Percentiles rank a stretch among this genome's conserved stretches.
phyloP scores from a whole-genome alignment of 2,113 vertebrate species.

The Thunnus thynnus region DNA sequence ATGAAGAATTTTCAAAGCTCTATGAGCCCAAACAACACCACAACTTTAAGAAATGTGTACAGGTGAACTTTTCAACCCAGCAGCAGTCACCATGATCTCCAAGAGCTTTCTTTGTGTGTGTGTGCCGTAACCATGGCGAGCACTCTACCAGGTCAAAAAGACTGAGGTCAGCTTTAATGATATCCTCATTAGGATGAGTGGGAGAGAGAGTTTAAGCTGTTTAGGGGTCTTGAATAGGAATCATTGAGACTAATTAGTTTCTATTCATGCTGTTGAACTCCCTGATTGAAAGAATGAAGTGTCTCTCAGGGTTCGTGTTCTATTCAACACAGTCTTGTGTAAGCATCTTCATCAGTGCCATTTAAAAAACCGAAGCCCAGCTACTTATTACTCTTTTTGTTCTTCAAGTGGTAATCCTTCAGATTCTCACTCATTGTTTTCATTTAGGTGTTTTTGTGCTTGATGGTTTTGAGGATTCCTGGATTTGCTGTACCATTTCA shows the following conservation, averaged over 20 bases:
- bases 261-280: conserved; percentile 26
- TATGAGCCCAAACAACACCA: not conserved
- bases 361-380: conserved; percentile 16
- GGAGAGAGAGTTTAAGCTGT: conserved; percentile 17
- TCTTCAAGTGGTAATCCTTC: conserved; percentile 26
- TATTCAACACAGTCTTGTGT: not conserved
- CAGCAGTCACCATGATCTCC: not conserved
- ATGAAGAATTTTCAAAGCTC: not conserved
- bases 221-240: conserved; percentile 22
- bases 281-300: conserved; percentile 24
- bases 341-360: conserved; percentile 27
- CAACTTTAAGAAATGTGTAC: not conserved
- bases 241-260: conserved; percentile 58
- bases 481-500: not conserved
- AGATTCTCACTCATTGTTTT: conserved; percentile 15
- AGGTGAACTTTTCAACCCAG: conserved; percentile 13
- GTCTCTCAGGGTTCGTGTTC: conserved; percentile 22
- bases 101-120: conserved; percentile 9
- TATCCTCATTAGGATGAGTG: conserved; percentile 43
- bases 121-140: conserved; percentile 25
- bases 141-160: conserved; percentile 31
- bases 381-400: conserved; percentile 3
- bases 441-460: not conserved
- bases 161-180: conserved; percentile 58
- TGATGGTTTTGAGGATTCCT: not conserved